Conservation (phyloP, 2,113 vertebrate species). For the Pterocles burchelli region DNA sequence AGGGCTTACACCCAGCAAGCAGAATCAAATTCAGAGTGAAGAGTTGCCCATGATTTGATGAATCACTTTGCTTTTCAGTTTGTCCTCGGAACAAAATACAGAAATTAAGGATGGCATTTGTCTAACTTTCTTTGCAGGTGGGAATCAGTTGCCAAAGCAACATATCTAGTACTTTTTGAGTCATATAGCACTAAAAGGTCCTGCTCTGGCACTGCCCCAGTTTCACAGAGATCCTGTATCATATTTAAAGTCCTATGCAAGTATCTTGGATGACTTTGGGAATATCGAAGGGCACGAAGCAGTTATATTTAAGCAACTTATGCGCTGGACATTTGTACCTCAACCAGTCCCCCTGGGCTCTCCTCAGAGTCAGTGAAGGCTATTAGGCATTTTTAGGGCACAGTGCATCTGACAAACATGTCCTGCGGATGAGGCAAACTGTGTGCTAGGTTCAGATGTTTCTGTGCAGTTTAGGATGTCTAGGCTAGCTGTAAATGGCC, state of each 20-base stretch:
- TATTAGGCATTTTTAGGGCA: background rate
- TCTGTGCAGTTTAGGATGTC: background rate
- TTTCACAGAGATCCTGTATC: background rate
- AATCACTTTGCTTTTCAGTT: background rate
- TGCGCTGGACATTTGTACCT: background rate
- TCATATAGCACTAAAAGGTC: background rate
- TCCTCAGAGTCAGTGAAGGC: background rate
- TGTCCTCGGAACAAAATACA: background rate
- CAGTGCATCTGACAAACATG: background rate
- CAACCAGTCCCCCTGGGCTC: background rate
- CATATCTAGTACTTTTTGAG: background rate
- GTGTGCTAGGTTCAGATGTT: background rate
- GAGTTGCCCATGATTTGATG: background rate
- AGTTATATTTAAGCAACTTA: background rate
- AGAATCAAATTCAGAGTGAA: background rate
- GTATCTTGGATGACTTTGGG: background rate
- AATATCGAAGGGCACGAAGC: background rate
- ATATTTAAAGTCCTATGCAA: background rate
- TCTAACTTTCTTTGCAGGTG: background rate
- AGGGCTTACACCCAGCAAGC: background rate
- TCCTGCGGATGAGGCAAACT: background rate
- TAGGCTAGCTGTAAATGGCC: background rate
- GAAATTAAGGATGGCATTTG: background rate
- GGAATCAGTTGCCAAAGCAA: background rate
- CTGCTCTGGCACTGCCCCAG: background rate